These are phyloP conservation scores for Matsumyia berberina DNA, from an alignment of 2,888 invertebrate species.

Conservation along the genomic window DNA sequence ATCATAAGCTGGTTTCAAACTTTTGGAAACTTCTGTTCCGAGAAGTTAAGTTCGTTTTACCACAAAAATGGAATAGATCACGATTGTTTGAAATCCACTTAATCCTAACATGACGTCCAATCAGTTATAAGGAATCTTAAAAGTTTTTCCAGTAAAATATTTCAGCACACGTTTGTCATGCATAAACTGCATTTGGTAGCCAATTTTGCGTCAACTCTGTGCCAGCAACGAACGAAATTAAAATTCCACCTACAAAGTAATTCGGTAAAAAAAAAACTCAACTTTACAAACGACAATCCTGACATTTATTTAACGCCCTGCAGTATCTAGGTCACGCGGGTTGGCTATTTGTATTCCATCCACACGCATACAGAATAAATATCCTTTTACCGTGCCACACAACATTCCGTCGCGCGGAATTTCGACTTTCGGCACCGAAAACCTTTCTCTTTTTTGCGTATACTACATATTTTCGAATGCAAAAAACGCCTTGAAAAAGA, in stretches of 20 bases:
- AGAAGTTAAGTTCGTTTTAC: too few relatives aligned
- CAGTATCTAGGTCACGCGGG: constrained; percentile 55
- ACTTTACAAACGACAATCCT: constrained; percentile 6
- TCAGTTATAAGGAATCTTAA: too few relatives aligned
- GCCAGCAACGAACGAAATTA: constrained; percentile 12
- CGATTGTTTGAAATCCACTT: too few relatives aligned
- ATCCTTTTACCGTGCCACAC: constrained; percentile 46
- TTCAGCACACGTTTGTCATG: too few relatives aligned
- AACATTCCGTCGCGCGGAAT: constrained; percentile 21
- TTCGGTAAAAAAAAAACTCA: constrained; percentile 2
- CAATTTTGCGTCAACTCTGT: too few relatives aligned
- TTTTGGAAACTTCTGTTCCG: too few relatives aligned
- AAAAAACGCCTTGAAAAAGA: constrained; percentile 46
- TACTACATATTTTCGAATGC: constrained; percentile 36
- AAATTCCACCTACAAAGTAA: constrained; percentile 37
- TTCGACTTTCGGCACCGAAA: constrained; percentile 46
- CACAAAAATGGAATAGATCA: too few relatives aligned
- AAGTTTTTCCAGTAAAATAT: too few relatives aligned
- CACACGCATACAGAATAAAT: constrained; percentile 43
- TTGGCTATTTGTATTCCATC: constrained; percentile 47
- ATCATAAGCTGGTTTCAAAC: too few relatives aligned
- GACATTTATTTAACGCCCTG: constrained; percentile 42
- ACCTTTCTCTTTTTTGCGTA: constrained; percentile 66
- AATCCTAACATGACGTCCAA: too few relatives aligned
- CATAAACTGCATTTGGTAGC: too few relatives aligned